Base-by-base conservation (phyloP, 1,140 invertebrate species). In the Drosophila virilis region DNA sequence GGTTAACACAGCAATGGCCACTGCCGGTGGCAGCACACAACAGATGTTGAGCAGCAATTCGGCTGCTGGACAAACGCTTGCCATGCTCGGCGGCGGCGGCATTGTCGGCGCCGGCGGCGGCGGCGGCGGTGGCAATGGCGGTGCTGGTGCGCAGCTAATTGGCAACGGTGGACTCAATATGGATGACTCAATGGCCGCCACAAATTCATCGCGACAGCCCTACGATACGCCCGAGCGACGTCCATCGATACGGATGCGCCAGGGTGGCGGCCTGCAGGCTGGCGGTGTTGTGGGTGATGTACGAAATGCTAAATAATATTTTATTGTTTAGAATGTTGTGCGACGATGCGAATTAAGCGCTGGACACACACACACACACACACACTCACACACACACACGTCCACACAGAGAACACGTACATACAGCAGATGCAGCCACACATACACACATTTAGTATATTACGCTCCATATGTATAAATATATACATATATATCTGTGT, bases 221-320 rank as follows among this genome's bases (percentile, higher is more conserved):
- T 93, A 93, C 64, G 93, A 94, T 67, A 93, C 92, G 69, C 93
- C 93, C 33, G 93, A 94, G 73, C 83, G 93, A 15, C 91, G 93
- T 59, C 92, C 93, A 6, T 94, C 93, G 46, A 93, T 94, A 91
- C 90, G 93, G 66, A 91, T 94, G 72, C 91, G 93, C 62, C 80
- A 92, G 54, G 84, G 90, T 13, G 89, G 80, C 35, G 86, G 73
- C 0, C 71, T 84, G 0, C 76, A 83, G 15, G 82, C 73, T 42
- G 79, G 80, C 37, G 78, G 83, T 46, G 78, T 89, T 50, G 80
- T 83, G 28, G 76, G 73, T 57, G 91, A 92, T 81, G 86, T 92
- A 77, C 77, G 91, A 78, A 92, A 92, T 81, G 85, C 90, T 74
- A 92, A 92, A 91, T 92, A 92, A 92, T 92, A 92, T 85, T 91